Evolutionary conservation across 2,113 vertebrate genomes (phyloP).

Genomic region (Limanda limanda): DNA sequence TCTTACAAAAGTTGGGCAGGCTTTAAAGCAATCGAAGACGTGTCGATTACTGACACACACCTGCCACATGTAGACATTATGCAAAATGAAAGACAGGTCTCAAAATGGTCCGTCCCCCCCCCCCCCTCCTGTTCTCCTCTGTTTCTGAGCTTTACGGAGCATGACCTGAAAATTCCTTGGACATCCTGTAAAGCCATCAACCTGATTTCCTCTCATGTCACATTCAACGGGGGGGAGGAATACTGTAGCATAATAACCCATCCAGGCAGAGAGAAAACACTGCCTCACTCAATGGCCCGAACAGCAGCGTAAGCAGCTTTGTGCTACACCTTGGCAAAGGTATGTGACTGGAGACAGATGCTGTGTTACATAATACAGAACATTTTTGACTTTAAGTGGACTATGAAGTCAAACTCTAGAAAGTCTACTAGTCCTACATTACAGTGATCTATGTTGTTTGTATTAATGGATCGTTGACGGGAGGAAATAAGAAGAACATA

Average conservation of each 20-base stretch:
- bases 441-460: not conserved
- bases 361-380: slow-evolving; percentile 36
- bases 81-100: slow-evolving; percentile 40
- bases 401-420: not conserved
- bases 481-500: not conserved
- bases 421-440: not conserved
- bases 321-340: slow-evolving; percentile 21
- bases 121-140: not conserved
- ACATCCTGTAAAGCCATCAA: slow-evolving; percentile 69
- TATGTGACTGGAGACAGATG: slow-evolving; percentile 23
- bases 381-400: not conserved
- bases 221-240: slow-evolving; percentile 42
- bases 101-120: not conserved
- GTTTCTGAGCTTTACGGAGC: slow-evolving; percentile 44
- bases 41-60: slow-evolving; percentile 36
- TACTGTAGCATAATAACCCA: slow-evolving; percentile 38
- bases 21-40: slow-evolving; percentile 26
- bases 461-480: not conserved
- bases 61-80: slow-evolving; percentile 35
- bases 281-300: slow-evolving; percentile 22
- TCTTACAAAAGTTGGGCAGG: slow-evolving; percentile 7
- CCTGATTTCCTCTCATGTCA: slow-evolving; percentile 57
- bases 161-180: slow-evolving; percentile 50
- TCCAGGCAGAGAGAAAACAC: slow-evolving; percentile 31
- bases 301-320: slow-evolving; percentile 42